A percentile compares a stretch with the other conserved stretches of the same genome.
These are phyloP conservation scores for Pangasianodon hypophthalmus DNA, from an alignment of 2,113 vertebrate genomes.

Conservation along the genomic window DNA sequence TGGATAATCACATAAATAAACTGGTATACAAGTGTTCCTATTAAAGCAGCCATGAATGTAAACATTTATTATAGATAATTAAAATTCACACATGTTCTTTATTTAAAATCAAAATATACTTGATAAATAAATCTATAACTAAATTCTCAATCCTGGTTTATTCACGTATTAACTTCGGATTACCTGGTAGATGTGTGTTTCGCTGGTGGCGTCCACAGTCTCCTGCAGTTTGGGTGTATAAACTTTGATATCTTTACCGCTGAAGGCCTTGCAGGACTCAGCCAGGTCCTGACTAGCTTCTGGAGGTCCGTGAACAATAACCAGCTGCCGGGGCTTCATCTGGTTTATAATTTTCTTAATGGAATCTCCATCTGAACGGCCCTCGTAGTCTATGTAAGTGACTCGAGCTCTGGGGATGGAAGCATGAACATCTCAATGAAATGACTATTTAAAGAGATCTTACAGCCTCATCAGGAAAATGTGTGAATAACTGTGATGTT, in stretches of 20 bases:
- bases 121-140: neutral
- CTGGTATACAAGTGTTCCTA: neutral
- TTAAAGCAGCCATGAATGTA: neutral
- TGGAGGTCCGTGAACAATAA: slow-evolving; percentile 93
- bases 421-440: neutral
- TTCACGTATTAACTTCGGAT: neutral
- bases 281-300: slow-evolving; percentile 94
- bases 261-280: slow-evolving; percentile 94
- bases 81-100: neutral
- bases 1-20: neutral
- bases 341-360: slow-evolving; percentile 99
- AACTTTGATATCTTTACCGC: slow-evolving; percentile 96
- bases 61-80: neutral
- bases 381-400: slow-evolving; percentile 97
- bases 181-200: slow-evolving; percentile 99
- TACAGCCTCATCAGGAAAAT: neutral
- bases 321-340: slow-evolving; percentile 94
- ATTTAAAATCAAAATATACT: neutral
- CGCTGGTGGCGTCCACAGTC: slow-evolving; percentile 94
- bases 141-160: neutral
- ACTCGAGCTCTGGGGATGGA: slow-evolving; percentile 82
- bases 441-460: neutral
- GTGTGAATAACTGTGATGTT: neutral
- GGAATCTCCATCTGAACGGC: slow-evolving; percentile 96
- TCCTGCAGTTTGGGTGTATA: slow-evolving; percentile 96